These are phyloP conservation scores for Acholoe squamosa DNA, from an alignment of 2,888 invertebrate species.

Conservation along the genomic window DNA sequence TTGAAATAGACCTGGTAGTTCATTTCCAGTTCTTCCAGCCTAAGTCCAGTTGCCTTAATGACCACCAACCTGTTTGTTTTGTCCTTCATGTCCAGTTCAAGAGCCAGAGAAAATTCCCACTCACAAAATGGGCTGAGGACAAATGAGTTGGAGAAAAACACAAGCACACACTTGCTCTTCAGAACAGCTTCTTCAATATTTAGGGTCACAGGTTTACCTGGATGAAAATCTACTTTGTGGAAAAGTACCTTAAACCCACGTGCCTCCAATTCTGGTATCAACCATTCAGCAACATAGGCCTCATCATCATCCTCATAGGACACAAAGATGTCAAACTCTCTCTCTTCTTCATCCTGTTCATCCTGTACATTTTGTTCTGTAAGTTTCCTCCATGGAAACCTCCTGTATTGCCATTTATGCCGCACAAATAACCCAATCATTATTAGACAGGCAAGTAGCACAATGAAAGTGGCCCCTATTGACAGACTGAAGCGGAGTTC, in stretches of 20 bases:
- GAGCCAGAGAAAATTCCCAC: constrained; percentile 1
- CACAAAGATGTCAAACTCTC: constrained; percentile 24
- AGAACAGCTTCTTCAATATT: neutral
- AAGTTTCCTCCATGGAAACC: neutral
- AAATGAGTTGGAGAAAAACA: neutral
- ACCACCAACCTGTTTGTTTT: constrained; percentile 16
- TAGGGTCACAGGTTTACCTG: neutral
- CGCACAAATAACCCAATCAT: neutral
- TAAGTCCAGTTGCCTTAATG: neutral
- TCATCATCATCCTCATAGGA: neutral
- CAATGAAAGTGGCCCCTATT: neutral
- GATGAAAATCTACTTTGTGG: neutral
- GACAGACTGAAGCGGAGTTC: neutral
- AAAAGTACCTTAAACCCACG: neutral
- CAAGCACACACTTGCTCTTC: neutral
- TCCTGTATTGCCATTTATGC: neutral
- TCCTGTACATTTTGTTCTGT: neutral
- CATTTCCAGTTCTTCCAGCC: neutral
- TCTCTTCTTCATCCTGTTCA: neutral
- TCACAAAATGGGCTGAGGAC: neutral
- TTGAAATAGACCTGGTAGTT: neutral
- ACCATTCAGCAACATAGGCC: neutral
- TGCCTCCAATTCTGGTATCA: neutral
- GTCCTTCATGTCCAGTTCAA: neutral
- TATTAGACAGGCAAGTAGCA: neutral